Conservation (phyloP, 1,140 invertebrate species). For the Aphis gossypii region DNA sequence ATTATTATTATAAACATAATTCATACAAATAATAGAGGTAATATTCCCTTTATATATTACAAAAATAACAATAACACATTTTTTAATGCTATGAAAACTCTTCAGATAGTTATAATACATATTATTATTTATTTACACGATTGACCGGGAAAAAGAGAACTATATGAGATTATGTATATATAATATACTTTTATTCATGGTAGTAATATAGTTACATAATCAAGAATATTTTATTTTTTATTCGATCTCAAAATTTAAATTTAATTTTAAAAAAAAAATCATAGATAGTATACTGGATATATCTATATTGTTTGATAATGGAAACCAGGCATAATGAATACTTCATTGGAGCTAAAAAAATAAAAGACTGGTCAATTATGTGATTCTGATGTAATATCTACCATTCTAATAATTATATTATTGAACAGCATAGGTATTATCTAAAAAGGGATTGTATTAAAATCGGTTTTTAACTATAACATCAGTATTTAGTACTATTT, state of each 20-base stretch:
- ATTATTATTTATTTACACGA: background rate
- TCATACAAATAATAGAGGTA: background rate
- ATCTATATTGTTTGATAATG: no score
- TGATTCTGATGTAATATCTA: no score
- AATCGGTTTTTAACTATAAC: no score
- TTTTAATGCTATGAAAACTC: background rate
- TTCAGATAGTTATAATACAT: background rate
- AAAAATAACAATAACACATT: background rate
- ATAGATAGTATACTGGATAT: background rate
- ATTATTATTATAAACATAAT: background rate
- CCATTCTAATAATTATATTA: no score
- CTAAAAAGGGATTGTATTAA: no score
- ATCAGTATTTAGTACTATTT: no score
- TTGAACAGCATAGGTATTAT: no score
- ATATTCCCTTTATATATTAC: background rate
- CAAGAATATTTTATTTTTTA: background rate
- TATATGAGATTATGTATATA: background rate
- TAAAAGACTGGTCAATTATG: no score
- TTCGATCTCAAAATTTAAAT: background rate
- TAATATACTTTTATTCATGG: background rate
- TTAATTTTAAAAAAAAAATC: no score
- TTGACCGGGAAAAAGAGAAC: background rate
- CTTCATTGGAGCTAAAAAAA: no score
- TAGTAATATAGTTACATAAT: background rate
- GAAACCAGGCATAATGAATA: no score